Percentiles rank a stretch among this genome's conserved stretches.
Conservation (phyloP, 2,113 vertebrate genomes). For the Gymnarchus niloticus region DNA sequence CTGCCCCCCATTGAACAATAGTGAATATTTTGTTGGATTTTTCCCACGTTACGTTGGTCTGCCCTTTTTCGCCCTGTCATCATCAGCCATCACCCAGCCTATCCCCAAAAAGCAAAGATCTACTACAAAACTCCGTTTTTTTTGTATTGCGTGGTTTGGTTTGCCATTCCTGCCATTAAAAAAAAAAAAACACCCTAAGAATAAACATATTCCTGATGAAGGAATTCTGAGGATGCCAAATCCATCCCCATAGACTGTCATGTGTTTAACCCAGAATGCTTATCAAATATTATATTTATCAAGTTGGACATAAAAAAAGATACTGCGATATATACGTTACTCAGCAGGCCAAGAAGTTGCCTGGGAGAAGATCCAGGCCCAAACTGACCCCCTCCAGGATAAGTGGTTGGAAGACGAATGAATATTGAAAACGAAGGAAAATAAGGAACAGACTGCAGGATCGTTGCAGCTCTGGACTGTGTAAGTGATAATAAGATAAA, state of each 20-base stretch:
- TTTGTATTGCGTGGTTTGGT: neutral
- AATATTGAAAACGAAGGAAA: too few species aligned
- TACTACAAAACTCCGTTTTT: neutral
- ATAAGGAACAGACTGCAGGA: too few species aligned
- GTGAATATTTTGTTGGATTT: neutral
- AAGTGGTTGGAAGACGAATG: neutral
- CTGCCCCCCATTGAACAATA: neutral
- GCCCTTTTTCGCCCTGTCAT: neutral
- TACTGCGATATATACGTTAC: constrained; percentile 6
- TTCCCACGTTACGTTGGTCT: neutral
- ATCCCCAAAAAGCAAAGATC: neutral
- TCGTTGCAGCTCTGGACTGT: neutral
- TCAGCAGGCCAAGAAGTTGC: neutral
- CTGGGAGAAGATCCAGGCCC: neutral
- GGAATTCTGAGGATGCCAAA: neutral
- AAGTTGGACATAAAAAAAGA: neutral
- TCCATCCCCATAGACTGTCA: constrained; percentile 12
- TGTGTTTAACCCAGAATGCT: neutral
- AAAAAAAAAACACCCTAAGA: neutral
- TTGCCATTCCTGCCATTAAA: neutral
- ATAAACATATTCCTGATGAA: neutral
- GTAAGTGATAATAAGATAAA: neutral
- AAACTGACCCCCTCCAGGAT: neutral
- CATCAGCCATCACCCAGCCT: neutral
- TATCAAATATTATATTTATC: neutral